These are phyloP conservation scores for Podotricha telesiphe DNA, from an alignment of 2,888 invertebrate species.

Conservation along the genomic window DNA sequence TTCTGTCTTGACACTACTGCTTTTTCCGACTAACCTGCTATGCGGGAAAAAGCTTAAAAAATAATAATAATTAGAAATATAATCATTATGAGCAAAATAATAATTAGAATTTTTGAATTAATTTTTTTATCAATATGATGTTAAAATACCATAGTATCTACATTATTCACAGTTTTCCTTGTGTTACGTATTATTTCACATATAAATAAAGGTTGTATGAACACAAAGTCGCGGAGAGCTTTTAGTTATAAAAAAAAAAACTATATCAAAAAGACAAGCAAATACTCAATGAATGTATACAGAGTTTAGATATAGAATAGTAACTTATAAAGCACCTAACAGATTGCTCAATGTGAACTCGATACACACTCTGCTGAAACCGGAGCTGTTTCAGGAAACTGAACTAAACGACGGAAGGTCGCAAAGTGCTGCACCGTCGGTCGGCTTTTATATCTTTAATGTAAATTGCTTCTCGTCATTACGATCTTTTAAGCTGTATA, in stretches of 20 bases:
- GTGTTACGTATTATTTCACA: too few species aligned
- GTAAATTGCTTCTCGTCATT: constrained; percentile 44
- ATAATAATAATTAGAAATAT: too few species aligned
- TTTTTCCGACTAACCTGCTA: too few species aligned
- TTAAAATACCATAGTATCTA: too few species aligned
- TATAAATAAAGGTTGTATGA: too few species aligned
- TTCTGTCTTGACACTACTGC: too few species aligned
- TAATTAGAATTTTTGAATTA: too few species aligned
- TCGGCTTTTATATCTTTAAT: constrained; percentile 44
- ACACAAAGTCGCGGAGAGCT: too few species aligned
- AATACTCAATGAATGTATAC: not conserved
- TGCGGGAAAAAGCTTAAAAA: too few species aligned
- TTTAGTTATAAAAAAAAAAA: not conserved
- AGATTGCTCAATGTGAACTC: constrained; percentile 39
- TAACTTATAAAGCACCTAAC: constrained; percentile 36
- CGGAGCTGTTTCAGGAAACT: constrained; percentile 41
- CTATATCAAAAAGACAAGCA: not conserved
- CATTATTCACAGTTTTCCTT: too few species aligned
- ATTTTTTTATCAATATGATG: too few species aligned
- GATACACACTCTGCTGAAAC: constrained; percentile 42
- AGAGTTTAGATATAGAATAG: constrained; percentile 16
- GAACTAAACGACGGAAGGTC: constrained; percentile 43
- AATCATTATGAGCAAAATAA: too few species aligned
- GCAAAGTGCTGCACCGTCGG: constrained; percentile 45
- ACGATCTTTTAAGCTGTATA: constrained; percentile 43